Percentiles rank a stretch among this genome's conserved stretches.
Conservation (phyloP, 2,113 vertebrate species). For the Microtus pennsylvanicus region DNA sequence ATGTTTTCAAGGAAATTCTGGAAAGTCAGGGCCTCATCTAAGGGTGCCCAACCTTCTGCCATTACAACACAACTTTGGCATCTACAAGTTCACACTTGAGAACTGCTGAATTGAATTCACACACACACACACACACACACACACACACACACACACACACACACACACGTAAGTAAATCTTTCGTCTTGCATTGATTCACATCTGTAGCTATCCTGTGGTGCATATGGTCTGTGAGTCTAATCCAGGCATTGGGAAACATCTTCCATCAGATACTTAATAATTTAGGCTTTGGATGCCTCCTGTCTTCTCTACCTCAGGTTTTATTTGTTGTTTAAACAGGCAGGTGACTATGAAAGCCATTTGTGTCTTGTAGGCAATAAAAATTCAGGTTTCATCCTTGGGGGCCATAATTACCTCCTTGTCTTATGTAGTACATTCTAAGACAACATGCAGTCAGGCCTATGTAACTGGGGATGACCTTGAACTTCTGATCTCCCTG, state of each 20-base stretch:
- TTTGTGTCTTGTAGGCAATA: background rate
- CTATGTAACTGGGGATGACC: background rate
- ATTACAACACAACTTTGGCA: background rate
- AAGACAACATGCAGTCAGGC: background rate
- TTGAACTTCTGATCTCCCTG: background rate
- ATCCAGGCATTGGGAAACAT: background rate
- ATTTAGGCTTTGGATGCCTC: background rate
- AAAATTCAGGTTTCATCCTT: background rate
- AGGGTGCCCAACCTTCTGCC: background rate
- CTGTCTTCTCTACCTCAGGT: background rate
- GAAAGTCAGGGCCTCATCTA: background rate
- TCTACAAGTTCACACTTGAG: background rate
- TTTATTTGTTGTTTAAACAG: slow-evolving; percentile 16
- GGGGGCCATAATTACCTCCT: no score
- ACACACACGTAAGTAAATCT: background rate
- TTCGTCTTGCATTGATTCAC: background rate
- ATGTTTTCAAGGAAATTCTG: background rate
- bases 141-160: background rate
- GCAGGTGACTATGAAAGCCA: background rate
- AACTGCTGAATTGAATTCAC: background rate
- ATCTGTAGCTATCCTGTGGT: background rate
- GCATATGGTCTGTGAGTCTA: background rate
- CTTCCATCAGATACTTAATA: background rate
- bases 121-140: background rate
- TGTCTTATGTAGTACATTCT: background rate